Conservation (phyloP, 30 jellyfish, hydroid and myxozoan species). For the Haliclystus octoradiatus region DNA sequence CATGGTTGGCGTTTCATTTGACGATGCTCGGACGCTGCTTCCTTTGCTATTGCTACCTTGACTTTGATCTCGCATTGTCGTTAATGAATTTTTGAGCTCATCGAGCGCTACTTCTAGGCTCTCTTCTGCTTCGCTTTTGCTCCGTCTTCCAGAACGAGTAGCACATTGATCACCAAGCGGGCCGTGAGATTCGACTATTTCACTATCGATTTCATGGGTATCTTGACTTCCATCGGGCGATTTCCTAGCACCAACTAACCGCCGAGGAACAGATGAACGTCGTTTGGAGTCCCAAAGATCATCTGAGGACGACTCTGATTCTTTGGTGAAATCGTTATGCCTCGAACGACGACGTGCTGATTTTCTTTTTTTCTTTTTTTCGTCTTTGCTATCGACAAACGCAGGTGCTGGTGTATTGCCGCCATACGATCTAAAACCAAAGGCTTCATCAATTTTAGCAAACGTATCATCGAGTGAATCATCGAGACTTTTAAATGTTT, state of each 20-base stretch:
- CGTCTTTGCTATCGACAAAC: slow-evolving; percentile 12
- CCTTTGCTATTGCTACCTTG: neutral
- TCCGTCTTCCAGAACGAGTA: slow-evolving; percentile 30
- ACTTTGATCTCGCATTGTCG: slow-evolving; percentile 55
- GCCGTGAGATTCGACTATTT: neutral
- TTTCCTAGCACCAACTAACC: slow-evolving; percentile 4
- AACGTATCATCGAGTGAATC: slow-evolving; percentile 67
- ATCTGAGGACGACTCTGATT: slow-evolving; percentile 59
- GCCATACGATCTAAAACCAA: slow-evolving; percentile 61
- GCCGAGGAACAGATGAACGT: neutral
- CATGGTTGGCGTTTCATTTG: neutral
- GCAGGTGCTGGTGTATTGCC: slow-evolving; percentile 14
- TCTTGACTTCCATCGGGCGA: slow-evolving; percentile 11
- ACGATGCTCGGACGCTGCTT: neutral
- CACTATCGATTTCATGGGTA: neutral
- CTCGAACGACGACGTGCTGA: slow-evolving; percentile 19
- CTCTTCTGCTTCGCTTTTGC: slow-evolving; percentile 98
- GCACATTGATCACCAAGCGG: slow-evolving; percentile 2
- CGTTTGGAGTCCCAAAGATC: slow-evolving; percentile 13
- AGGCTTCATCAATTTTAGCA: slow-evolving; percentile 83
- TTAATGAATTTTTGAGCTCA: slow-evolving; percentile 67
- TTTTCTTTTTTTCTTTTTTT: slow-evolving; percentile 11
- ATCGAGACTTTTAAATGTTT: slow-evolving; percentile 9
- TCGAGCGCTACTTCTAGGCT: slow-evolving; percentile 90
- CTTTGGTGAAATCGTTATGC: slow-evolving; percentile 3